Evolutionary conservation across 1,140 invertebrate species (phyloP), one percentile per base, ranked within the genome.

Genomic region (Hyposmocoma kahamanoa): DNA sequence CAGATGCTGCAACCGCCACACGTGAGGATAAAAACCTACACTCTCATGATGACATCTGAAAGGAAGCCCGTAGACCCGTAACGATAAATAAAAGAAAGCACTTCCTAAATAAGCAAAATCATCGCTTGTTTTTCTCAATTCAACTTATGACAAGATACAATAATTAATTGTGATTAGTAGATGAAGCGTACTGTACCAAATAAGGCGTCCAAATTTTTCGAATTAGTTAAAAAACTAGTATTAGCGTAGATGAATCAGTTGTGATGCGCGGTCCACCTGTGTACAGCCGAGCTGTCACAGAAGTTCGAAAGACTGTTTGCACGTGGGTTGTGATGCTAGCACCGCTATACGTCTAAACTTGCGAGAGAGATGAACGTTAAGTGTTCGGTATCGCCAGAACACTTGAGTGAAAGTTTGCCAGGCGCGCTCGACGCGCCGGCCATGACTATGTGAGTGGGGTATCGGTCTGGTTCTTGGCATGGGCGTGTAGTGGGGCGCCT

Each of bases 91-190:
- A 17, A 6, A 30, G 28, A 30, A 30, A 30, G 13, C 28, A 30
- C 10, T 21, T 30, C 21, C 22, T 32, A 47, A 34, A 47, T 39
- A 47, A 47, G n/a, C 39, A 47, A 38, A 39, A 58, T 45, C 56
- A 26, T 62, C 56, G 53, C 49, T 53, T 60, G 61, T 42, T 41
- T n/a, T 49, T 57, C 53, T 42, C 34, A 57, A 55, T 53, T 62
- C 48, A 62, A 78, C 75, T 79, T 82, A 82, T 79, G 78, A 82
- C 66, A 62, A 61, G 64, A 73, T 79, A 81, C 80, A 84, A 84
- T 84, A 84, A 83, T 77, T 61, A 59, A 81, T 76, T 84, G 80
- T 84, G 80, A 84, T 84, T 50, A 60, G 67, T 71, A 73, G 51
- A 74, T 30, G 38, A 63, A 38, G 28, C 44, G 48, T 59, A 72